These are phyloP conservation scores for Centropyge bicolor DNA, from an alignment of 2,797 vertebrate genomes.

Conservation along the genomic window DNA sequence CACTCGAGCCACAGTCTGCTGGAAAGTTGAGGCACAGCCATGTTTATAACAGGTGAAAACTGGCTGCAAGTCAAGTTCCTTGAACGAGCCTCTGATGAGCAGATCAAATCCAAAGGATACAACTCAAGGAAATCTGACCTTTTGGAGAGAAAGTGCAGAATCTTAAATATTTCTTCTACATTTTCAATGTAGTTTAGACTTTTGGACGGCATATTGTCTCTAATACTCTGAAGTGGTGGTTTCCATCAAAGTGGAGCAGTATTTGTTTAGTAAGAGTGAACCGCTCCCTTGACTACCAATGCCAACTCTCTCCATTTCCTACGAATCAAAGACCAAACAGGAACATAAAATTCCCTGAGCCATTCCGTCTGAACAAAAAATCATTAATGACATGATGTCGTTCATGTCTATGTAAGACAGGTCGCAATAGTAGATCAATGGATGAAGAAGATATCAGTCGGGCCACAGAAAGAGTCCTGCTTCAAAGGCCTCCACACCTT, in stretches of 20 bases:
- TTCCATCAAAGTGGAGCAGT: slow-evolving; percentile 14
- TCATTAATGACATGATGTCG: slow-evolving; percentile 28
- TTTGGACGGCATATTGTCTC: neutral
- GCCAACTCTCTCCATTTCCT: neutral
- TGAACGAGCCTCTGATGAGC: too few species aligned
- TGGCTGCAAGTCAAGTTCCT: too few species aligned
- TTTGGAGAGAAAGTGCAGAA: too few species aligned
- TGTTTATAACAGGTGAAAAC: too few species aligned
- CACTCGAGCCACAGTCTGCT: too few species aligned
- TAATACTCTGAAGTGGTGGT: neutral
- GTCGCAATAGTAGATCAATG: neutral
- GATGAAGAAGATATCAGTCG: slow-evolving; percentile 5
- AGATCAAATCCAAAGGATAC: too few species aligned
- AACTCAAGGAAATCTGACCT: too few species aligned
- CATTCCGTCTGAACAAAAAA: slow-evolving; percentile 16
- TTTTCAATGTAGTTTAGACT: too few species aligned
- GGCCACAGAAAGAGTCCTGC: neutral
- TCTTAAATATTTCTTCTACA: too few species aligned
- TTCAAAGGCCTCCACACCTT: neutral
- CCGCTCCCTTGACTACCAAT: neutral
- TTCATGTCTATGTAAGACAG: neutral
- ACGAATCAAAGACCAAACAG: neutral
- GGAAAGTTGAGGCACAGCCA: too few species aligned
- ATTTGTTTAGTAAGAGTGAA: slow-evolving; percentile 20
- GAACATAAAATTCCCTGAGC: neutral